phyloP scores from a whole-genome alignment of 2,797 vertebrate genomes.

The Sphaeramia orbicularis region DNA sequence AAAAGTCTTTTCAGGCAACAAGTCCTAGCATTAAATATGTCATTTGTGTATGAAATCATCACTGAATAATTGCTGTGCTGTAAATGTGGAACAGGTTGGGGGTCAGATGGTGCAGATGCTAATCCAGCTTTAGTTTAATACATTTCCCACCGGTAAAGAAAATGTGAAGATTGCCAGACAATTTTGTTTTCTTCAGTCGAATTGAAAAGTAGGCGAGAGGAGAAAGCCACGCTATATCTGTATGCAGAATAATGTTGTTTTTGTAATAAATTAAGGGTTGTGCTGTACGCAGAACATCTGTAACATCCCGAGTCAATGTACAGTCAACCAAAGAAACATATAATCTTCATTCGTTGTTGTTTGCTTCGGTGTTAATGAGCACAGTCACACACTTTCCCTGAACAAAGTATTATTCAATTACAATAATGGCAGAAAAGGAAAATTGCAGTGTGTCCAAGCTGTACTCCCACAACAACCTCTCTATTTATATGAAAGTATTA shows the following conservation, averaged over 20 bases:
- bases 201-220: not conserved
- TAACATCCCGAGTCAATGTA: not conserved
- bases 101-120: not conserved
- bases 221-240: too few relatives aligned
- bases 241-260: not conserved
- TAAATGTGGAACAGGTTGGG: constrained; percentile 1
- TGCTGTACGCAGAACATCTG: not conserved
- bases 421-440: constrained; percentile 26
- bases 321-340: not conserved
- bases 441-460: constrained; percentile 33
- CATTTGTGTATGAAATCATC: constrained; percentile 5
- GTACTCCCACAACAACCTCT: constrained; percentile 36
- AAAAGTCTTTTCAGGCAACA: too few relatives aligned
- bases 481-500: constrained; percentile 54
- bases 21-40: too few relatives aligned
- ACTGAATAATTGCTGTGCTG: constrained; percentile 1
- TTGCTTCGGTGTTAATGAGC: constrained; percentile 11
- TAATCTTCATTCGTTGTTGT: constrained; percentile 3
- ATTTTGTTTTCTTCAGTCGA: not conserved
- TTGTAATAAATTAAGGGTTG: not conserved
- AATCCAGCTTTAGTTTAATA: not conserved
- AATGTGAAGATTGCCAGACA: not conserved
- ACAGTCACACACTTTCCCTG: constrained; percentile 5
- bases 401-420: constrained; percentile 37
- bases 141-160: not conserved